These are phyloP conservation scores for Chrysomela aeneicollis DNA, from an alignment of 2,888 invertebrate species.

Conservation along the genomic window DNA sequence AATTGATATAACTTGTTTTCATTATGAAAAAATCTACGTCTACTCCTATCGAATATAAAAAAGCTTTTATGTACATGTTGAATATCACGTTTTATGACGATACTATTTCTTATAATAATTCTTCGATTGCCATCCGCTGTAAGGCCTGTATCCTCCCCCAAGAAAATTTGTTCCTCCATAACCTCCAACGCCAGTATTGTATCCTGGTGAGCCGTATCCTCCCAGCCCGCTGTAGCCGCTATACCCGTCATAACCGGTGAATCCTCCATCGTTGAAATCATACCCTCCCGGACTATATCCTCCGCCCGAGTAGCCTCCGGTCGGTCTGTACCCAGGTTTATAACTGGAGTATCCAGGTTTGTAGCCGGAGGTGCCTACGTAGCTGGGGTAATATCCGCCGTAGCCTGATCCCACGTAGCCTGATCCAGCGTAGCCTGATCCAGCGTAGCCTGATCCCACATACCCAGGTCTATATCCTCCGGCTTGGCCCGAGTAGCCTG, in stretches of 20 bases:
- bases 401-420: not conserved
- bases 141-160: not conserved
- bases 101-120: not conserved
- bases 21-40: not conserved
- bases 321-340: not conserved
- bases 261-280: not conserved
- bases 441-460: too few species aligned
- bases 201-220: not conserved
- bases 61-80: not conserved
- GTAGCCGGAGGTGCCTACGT: not conserved
- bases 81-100: not conserved
- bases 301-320: not conserved
- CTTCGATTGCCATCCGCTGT: not conserved
- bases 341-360: not conserved
- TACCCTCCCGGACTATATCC: not conserved
- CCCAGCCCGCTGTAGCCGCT: not conserved
- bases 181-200: not conserved
- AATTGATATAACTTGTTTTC: not conserved
- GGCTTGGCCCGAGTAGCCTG: too few species aligned
- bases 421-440: not conserved
- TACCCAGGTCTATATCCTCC: too few species aligned
- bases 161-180: not conserved
- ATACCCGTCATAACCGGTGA: not conserved
- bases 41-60: not conserved
- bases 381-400: not conserved